Conservation (phyloP, 2,797 vertebrate species). For the Stomatorhinus walkeri region DNA sequence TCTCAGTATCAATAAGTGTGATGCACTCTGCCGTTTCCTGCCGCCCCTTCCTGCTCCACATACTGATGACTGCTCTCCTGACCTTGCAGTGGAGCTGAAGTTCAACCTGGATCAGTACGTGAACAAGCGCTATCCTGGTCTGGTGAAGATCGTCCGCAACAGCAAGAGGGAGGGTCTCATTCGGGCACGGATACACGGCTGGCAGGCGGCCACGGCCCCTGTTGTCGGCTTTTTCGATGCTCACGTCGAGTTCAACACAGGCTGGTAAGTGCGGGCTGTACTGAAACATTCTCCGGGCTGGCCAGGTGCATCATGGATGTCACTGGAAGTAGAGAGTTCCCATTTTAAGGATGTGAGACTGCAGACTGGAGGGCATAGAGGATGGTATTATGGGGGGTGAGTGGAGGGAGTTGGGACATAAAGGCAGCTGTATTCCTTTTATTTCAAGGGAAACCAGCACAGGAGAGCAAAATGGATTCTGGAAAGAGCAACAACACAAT, state of each 20-base stretch:
- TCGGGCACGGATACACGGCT: conserved; percentile 89
- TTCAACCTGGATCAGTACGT: conserved; percentile 93
- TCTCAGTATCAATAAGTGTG: not conserved
- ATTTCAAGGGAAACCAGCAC: not conserved
- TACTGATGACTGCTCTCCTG: conserved; percentile 22
- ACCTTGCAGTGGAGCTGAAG: conserved; percentile 80
- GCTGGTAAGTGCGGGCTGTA: conserved; percentile 68
- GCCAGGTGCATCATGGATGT: not conserved
- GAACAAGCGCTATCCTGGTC: conserved; percentile 82
- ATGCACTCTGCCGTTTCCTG: not conserved
- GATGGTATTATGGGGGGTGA: not conserved
- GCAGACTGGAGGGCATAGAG: not conserved
- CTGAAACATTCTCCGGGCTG: not conserved
- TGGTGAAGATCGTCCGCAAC: conserved; percentile 93
- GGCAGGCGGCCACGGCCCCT: conserved; percentile 84
- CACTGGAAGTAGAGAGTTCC: not conserved
- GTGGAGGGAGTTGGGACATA: not conserved
- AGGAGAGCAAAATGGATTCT: not conserved
- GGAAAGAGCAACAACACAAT: not conserved
- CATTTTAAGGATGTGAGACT: not conserved
- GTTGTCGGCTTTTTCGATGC: conserved; percentile 94
- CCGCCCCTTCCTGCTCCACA: not conserved
- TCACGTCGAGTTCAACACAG: conserved; percentile 92
- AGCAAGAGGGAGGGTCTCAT: conserved; percentile 87
- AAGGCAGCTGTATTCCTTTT: not conserved